A percentile compares a stretch with the other conserved stretches of the same genome.
phyloP scores from a whole-genome alignment of 2,113 vertebrate genomes.

The Rattus rattus region DNA sequence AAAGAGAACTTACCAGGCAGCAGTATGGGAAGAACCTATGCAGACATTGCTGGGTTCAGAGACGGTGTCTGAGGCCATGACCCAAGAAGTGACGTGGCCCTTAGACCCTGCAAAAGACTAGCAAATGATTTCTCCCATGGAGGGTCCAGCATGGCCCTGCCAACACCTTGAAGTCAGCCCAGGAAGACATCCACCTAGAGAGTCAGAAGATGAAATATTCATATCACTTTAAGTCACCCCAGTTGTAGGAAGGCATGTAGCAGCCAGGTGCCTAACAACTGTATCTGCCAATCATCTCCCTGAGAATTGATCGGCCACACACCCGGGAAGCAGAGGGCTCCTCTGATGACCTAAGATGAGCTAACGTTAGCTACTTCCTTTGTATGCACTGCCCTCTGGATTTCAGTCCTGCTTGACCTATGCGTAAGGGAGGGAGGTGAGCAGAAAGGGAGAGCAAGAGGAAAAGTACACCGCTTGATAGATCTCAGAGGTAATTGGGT shows the following conservation, averaged over 20 bases:
- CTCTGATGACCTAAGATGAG: neutral
- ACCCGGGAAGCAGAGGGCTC: neutral
- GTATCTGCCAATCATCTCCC: neutral
- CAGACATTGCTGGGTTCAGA: neutral
- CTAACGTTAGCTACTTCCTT: too few species aligned
- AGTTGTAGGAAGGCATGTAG: neutral
- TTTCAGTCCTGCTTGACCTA: neutral
- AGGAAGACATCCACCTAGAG: neutral
- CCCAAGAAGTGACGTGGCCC: neutral
- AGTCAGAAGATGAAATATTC: neutral
- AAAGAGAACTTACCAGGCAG: neutral
- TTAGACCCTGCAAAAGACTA: neutral
- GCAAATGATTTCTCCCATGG: neutral
- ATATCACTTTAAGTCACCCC: neutral
- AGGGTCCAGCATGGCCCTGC: neutral
- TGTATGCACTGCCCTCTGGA: neutral
- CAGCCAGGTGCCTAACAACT: neutral
- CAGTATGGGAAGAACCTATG: neutral
- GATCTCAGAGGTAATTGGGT: neutral
- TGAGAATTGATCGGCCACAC: neutral
- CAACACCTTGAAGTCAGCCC: neutral
- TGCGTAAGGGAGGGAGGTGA: neutral
- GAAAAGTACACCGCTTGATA: too few species aligned
- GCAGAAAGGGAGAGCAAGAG: neutral
- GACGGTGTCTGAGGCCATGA: neutral